These are phyloP conservation scores for Gisinianus flammeolus DNA, from an alignment of 2,888 invertebrate species.

Conservation along the genomic window DNA sequence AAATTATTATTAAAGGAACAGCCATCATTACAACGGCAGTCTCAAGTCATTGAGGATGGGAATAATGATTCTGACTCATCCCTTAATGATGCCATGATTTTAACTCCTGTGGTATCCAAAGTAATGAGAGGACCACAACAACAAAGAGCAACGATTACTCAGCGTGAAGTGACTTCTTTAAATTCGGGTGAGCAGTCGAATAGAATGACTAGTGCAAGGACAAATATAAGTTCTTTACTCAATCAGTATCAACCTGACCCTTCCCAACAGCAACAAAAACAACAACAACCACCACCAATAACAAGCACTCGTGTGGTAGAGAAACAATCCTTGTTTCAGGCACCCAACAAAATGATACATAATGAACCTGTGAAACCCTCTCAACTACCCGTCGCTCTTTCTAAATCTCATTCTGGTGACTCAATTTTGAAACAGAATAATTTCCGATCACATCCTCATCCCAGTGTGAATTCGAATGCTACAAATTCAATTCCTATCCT, in stretches of 20 bases:
- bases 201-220: conserved; percentile 50
- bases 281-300: conserved; percentile 60
- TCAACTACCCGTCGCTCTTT: conserved; percentile 46
- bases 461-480: not conserved
- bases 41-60: conserved; percentile 9
- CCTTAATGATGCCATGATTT: conserved; percentile 30
- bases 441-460: not conserved
- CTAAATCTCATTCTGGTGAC: conserved; percentile 57
- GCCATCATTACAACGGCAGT: not conserved
- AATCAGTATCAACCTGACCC: conserved; percentile 45
- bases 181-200: conserved; percentile 30
- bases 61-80: not conserved
- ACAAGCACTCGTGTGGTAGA: not conserved
- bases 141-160: conserved; percentile 73
- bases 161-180: conserved; percentile 46
- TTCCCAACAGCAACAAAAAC: conserved; percentile 31
- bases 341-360: not conserved
- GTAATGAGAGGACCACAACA: conserved; percentile 79
- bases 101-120: conserved; percentile 67
- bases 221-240: conserved; percentile 52
- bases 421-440: conserved; percentile 41
- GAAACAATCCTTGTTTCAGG: not conserved
- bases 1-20: not conserved
- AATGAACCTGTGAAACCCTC: not conserved
- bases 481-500: not conserved